These are phyloP conservation scores for Bostrychus sinensis DNA, from an alignment of 2,113 vertebrate genomes.

Conservation along the genomic window DNA sequence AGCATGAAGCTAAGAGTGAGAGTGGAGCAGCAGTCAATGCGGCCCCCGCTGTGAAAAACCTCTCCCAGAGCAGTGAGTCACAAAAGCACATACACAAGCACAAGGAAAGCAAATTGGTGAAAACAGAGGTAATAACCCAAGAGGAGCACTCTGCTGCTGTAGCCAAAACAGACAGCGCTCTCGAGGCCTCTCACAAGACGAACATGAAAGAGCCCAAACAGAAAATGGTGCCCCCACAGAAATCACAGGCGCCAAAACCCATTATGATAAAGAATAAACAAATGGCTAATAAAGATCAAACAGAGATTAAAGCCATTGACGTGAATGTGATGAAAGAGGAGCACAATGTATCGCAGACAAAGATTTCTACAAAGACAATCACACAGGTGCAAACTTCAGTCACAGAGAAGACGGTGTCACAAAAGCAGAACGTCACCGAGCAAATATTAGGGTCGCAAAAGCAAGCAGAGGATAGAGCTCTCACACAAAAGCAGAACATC, in stretches of 20 bases:
- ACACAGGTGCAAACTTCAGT: constrained; percentile 66
- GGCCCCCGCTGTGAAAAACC: constrained; percentile 73
- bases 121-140: constrained; percentile 70
- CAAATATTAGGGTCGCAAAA: constrained; percentile 43
- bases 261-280: constrained; percentile 63
- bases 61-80: constrained; percentile 67
- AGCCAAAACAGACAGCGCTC: constrained; percentile 60
- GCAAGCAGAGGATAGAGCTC: constrained; percentile 41
- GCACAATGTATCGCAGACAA: constrained; percentile 52
- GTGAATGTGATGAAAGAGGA: constrained; percentile 49
- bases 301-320: constrained; percentile 53
- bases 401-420: constrained; percentile 51
- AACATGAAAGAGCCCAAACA: constrained; percentile 64
- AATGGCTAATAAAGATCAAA: constrained; percentile 51
- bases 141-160: constrained; percentile 63
- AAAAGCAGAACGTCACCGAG: constrained; percentile 44
- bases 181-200: constrained; percentile 60
- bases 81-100: constrained; percentile 62
- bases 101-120: constrained; percentile 65
- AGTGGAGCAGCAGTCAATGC: constrained; percentile 49
- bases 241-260: constrained; percentile 59
- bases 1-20: constrained; percentile 59
- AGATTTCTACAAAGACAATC: constrained; percentile 56
- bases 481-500: constrained; percentile 58
- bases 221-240: constrained; percentile 58